Evolutionary conservation across 2,888 invertebrate species (phyloP).

Genomic region (Agrochola lota): DNA sequence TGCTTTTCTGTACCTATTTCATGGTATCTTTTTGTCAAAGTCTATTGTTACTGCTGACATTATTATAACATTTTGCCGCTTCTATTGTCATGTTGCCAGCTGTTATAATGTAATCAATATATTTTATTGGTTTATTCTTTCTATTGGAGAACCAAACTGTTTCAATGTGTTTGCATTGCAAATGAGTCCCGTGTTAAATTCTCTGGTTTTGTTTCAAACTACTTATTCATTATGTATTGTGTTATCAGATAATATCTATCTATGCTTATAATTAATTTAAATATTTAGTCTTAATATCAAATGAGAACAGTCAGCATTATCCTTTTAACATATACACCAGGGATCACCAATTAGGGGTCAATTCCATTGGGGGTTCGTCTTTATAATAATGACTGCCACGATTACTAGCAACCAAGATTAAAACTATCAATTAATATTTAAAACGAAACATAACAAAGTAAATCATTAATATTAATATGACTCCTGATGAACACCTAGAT

Average conservation of each 20-base stretch:
- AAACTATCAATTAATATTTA: too few relatives aligned
- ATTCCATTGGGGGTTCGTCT: too few relatives aligned
- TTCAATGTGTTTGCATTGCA: neutral
- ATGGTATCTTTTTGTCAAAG: neutral
- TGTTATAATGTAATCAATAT: conserved; percentile 19
- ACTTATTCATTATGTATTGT: neutral
- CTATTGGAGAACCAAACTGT: conserved; percentile 4
- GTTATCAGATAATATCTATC: neutral
- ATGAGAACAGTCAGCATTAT: neutral
- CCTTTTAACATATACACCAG: too few relatives aligned
- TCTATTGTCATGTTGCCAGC: neutral
- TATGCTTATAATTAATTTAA: neutral
- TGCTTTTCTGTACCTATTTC: neutral
- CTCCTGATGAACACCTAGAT: too few relatives aligned
- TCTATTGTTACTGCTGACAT: neutral
- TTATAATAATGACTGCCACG: too few relatives aligned
- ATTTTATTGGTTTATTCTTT: neutral
- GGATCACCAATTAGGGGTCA: too few relatives aligned
- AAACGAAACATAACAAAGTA: too few relatives aligned
- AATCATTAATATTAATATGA: too few relatives aligned
- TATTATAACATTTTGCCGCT: neutral
- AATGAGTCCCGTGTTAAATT: neutral
- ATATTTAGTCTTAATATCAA: neutral
- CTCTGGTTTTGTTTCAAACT: neutral
- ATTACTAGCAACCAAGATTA: too few relatives aligned